phyloP scores from a whole-genome alignment of 2,888 invertebrate species.

The Myopa tessellatipennis region DNA sequence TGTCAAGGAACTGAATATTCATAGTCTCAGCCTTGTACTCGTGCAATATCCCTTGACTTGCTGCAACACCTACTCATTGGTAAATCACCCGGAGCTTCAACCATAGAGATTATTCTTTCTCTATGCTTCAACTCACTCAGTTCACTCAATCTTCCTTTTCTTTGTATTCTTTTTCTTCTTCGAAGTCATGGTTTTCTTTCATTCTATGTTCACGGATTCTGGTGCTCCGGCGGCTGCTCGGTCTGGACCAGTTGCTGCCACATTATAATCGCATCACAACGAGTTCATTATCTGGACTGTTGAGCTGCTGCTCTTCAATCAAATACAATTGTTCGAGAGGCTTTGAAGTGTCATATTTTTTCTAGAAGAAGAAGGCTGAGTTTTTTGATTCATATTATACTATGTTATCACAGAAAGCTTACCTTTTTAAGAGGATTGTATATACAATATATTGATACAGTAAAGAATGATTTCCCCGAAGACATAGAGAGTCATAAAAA shows the following conservation, averaged over 20 bases:
- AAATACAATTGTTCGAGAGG: background rate
- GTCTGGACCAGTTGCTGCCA: background rate
- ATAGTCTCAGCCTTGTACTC: too few species aligned
- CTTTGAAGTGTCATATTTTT: background rate
- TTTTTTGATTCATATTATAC: too few species aligned
- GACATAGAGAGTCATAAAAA: too few species aligned
- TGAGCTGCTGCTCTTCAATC: background rate
- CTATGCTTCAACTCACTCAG: background rate
- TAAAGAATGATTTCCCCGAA: too few species aligned
- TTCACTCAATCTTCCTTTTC: too few species aligned
- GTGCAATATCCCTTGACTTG: too few species aligned
- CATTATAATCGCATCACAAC: conserved; percentile 1
- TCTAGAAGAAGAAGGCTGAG: too few species aligned
- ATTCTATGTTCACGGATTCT: background rate
- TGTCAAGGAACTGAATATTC: too few species aligned
- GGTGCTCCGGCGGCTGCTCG: background rate
- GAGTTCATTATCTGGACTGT: background rate
- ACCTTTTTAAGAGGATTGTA: too few species aligned
- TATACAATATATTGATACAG: too few species aligned
- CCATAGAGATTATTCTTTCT: background rate
- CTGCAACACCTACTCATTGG: too few species aligned
- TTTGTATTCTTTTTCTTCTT: background rate
- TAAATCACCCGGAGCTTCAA: background rate
- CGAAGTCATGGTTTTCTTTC: background rate
- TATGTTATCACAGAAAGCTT: too few species aligned